phyloP scores from a whole-genome alignment of 2,888 invertebrate genomes.

The Hydrotaea cyrtoneurina region DNA sequence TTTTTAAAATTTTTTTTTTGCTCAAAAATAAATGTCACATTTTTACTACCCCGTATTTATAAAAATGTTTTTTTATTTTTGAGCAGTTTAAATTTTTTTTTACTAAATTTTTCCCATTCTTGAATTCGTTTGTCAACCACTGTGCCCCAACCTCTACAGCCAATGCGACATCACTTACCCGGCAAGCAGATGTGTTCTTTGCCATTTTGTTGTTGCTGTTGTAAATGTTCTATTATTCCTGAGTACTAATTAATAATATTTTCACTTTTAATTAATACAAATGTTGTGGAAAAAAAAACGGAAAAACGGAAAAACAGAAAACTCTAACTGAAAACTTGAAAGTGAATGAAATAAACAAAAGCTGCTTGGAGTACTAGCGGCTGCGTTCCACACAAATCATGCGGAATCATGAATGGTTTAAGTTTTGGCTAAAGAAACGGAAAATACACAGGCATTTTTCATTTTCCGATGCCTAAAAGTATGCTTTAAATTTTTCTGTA shows the following conservation, averaged over 20 bases:
- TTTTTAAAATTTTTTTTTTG: no score
- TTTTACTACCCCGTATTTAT: no score
- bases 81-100: no score
- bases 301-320: background rate
- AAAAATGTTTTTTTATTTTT: no score
- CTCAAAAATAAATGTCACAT: no score
- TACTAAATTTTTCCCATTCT: no score
- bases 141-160: no score
- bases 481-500: conserved; percentile 27
- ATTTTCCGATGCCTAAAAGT: conserved; percentile 43
- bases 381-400: no score
- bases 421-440: conserved; percentile 17
- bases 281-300: background rate
- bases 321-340: background rate
- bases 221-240: background rate
- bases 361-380: no score
- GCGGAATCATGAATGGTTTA: conserved; percentile 24
- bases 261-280: conserved; percentile 28
- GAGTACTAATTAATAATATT: conserved; percentile 43
- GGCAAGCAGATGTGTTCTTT: background rate
- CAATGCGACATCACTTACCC: background rate
- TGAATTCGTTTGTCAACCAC: no score
- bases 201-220: conserved; percentile 13
- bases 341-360: background rate
- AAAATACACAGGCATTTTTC: background rate